Percentiles rank a stretch among this genome's conserved stretches.
Evolutionary conservation across 2,113 vertebrate genomes (phyloP).

Genomic region (Zosterops lateralis): DNA sequence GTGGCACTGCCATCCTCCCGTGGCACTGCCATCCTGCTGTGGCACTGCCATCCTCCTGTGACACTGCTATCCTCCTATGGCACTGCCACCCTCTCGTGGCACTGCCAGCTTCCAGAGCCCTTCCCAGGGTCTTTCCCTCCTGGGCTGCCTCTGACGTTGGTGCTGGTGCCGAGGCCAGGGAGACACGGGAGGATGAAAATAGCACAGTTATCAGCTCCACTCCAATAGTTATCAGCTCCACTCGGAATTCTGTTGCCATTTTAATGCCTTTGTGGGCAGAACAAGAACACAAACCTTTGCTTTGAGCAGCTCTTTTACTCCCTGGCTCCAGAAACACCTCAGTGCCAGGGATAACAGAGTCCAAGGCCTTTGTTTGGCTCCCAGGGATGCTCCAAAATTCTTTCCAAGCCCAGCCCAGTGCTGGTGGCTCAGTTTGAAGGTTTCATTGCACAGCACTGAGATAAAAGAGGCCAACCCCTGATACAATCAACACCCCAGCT

Average conservation of each 20-base stretch:
- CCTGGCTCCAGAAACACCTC: not conserved
- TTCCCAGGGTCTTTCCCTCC: not conserved
- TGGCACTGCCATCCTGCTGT: no score
- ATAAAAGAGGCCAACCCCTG: not conserved
- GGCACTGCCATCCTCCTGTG: not conserved
- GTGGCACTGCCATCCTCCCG: no score
- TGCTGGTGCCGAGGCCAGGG: not conserved
- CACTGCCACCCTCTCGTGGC: not conserved
- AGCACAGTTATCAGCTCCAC: not conserved
- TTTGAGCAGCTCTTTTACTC: not conserved
- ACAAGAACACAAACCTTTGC: not conserved
- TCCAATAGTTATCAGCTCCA: not conserved
- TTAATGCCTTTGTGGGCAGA: not conserved
- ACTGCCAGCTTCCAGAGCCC: not conserved
- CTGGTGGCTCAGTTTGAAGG: not conserved
- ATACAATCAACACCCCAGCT: not conserved
- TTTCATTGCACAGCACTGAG: not conserved
- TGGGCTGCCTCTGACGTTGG: not conserved
- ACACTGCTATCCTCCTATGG: not conserved
- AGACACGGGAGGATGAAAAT: constrained; percentile 31
- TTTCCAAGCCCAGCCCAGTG: not conserved
- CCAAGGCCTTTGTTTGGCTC: not conserved
- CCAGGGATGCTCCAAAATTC: not conserved
- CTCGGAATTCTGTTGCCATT: not conserved
- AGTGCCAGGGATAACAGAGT: not conserved